A percentile compares a stretch with the other conserved stretches of the same genome.
phyloP scores from a whole-genome alignment of 2,888 invertebrate genomes.

The Dascillus cervinus region DNA sequence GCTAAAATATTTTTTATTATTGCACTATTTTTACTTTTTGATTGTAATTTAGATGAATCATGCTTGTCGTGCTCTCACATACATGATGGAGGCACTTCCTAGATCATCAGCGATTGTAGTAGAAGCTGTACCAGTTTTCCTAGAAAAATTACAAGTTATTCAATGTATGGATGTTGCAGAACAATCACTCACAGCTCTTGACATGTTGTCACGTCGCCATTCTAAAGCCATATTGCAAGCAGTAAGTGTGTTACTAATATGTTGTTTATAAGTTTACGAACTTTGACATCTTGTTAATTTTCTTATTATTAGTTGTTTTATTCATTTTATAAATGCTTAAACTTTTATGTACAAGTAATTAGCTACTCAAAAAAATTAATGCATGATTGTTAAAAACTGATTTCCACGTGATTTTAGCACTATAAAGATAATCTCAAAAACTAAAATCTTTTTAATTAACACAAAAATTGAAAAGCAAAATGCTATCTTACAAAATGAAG shows the following conservation, averaged over 20 bases:
- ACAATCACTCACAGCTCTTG: slow-evolving; percentile 93
- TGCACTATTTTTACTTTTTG: not conserved
- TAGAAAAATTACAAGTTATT: slow-evolving; percentile 94
- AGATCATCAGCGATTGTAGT: slow-evolving; percentile 93
- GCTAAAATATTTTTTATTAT: slow-evolving; percentile 11
- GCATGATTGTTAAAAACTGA: no score
- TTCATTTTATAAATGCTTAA: no score
- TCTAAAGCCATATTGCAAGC: slow-evolving; percentile 94
- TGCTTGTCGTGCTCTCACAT: slow-evolving; percentile 94
- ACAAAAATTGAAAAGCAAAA: no score
- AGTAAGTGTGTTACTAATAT: slow-evolving; percentile 48
- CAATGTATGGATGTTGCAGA: slow-evolving; percentile 99
- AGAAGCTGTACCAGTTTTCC: slow-evolving; percentile 93
- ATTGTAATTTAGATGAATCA: slow-evolving; percentile 77
- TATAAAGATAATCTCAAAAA: no score
- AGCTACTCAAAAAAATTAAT: no score
- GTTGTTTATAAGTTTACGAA: not conserved
- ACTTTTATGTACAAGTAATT: no score
- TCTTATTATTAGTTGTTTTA: slow-evolving; percentile 1
- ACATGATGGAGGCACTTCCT: slow-evolving; percentile 98
- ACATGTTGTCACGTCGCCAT: slow-evolving; percentile 93
- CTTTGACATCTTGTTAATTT: not conserved
- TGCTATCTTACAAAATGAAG: no score
- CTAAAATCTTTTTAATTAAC: no score
- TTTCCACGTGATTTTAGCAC: no score